Base-by-base conservation (phyloP, 2,113 vertebrate genomes). In the Buteo buteo region DNA sequence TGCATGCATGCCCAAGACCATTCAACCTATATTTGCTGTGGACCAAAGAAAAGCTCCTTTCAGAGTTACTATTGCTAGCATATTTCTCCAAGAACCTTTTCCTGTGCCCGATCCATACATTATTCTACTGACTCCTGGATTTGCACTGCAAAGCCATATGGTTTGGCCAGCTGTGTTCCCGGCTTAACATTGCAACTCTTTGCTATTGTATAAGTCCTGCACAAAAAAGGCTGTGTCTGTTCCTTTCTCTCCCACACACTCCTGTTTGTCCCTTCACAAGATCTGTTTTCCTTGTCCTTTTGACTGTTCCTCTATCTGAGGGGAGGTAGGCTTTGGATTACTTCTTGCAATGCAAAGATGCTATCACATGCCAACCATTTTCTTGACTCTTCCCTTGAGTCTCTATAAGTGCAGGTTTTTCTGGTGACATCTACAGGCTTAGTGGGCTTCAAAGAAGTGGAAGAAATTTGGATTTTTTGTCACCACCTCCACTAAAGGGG, bases 1-100 rank as follows among this genome's bases (percentile, higher is more conserved):
- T n/a, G 6, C 3, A 0, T 18, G 8, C n/a, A 3, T 31, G 19
- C 15, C n/a, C 13, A n/a, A 32, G 44, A 49, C 24, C 1, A 0
- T 42, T 82, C 29, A 76, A 25, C 16, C 5, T 79, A 2, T 16
- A n/a, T 34, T 76, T 1, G 0, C 10, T 77, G 22, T 29, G 29
- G 20, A 45, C 8, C 11, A 44, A 72, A 78, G 21, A 40, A 78
- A 76, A 76, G 12, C 8, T 71, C n/a, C 78, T 70, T 47, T 57
- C 44, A 49, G 31, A 47, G 16, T n/a, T 78, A 4, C 7, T 32
- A 13, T 52, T 81, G 32, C 44, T 61, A 42, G 26, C 20, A 4
- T 62, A 15, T 78, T 90, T 84, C 16, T 86, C 16, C 12, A 64
- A 70, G 10, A 86, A n/a, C 21, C 5, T 50, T 78, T 74, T 74